A percentile compares a stretch with the other conserved stretches of the same genome.
These are phyloP conservation scores for Riptortus pedestris DNA, from an alignment of 1,140 invertebrate species.

Conservation along the genomic window DNA sequence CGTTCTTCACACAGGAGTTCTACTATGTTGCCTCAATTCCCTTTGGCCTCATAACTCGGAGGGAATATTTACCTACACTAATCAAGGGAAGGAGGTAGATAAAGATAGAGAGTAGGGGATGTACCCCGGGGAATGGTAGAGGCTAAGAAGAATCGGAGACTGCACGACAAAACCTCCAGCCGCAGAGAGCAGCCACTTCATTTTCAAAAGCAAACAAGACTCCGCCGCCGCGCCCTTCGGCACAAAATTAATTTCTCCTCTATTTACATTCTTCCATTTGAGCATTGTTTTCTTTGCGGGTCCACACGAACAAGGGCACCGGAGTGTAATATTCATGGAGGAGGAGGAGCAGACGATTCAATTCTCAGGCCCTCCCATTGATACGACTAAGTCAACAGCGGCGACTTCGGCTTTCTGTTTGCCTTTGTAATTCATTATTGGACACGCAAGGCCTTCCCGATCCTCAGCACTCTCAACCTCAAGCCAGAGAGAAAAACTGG, in stretches of 20 bases:
- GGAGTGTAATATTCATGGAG: background rate
- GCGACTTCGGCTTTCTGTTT: background rate
- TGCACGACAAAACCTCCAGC: too few species aligned
- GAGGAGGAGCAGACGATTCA: background rate
- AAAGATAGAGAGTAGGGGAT: background rate
- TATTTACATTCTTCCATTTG: conserved; percentile 6
- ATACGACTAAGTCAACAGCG: background rate
- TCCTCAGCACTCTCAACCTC: too few species aligned
- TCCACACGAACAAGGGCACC: background rate
- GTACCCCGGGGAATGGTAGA: too few species aligned
- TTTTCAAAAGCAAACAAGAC: conserved; percentile 6
- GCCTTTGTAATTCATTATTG: background rate
- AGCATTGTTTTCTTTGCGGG: conserved; percentile 1
- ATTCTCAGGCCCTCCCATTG: background rate
- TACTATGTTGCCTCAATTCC: too few species aligned
- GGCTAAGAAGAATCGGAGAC: too few species aligned
- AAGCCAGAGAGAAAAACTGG: too few species aligned
- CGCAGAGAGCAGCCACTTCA: background rate
- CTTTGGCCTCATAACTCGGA: too few species aligned
- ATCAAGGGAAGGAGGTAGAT: background rate
- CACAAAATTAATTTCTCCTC: conserved; percentile 4
- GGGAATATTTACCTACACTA: too few species aligned
- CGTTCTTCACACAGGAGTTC: too few species aligned
- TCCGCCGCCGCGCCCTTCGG: background rate
- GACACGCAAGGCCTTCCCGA: too few species aligned